Evolutionary conservation across 2,888 invertebrate genomes (phyloP).

Genomic region (Mylabris sibirica): DNA sequence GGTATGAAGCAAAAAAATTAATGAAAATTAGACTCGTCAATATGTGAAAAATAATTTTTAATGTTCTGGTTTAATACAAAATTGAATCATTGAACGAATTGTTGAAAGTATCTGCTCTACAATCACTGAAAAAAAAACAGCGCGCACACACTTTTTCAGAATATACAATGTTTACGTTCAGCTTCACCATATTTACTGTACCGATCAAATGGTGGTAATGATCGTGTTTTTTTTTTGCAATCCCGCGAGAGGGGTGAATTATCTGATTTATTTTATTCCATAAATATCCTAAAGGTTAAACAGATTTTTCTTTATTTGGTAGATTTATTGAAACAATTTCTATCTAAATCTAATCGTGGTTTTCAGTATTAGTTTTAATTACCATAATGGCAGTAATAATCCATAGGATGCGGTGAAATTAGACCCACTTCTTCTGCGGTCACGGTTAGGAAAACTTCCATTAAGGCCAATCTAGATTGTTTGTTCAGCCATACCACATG

Average conservation of each 20-base stretch:
- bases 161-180: conserved; percentile 21
- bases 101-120: not conserved
- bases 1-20: conserved; percentile 39
- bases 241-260: not conserved
- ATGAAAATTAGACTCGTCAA: not conserved
- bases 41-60: not conserved
- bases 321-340: too few relatives aligned
- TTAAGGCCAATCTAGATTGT: conserved; percentile 58
- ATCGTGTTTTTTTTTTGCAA: conserved; percentile 15
- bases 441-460: conserved; percentile 49
- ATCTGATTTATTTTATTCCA: not conserved
- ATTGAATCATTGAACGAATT: not conserved
- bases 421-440: not conserved
- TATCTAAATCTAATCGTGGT: not conserved
- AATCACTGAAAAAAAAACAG: not conserved
- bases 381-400: conserved; percentile 56
- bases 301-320: not conserved
- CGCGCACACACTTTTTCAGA: not conserved
- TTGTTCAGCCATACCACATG: conserved; percentile 53
- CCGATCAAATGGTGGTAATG: conserved; percentile 25
- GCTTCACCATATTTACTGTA: conserved; percentile 14
- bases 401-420: conserved; percentile 34
- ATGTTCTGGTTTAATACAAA: not conserved
- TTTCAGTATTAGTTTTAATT: conserved; percentile 46
- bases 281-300: not conserved